Evolutionary conservation across 2,888 invertebrate species (phyloP).

Genomic region (Ichneumoninae sp.): DNA sequence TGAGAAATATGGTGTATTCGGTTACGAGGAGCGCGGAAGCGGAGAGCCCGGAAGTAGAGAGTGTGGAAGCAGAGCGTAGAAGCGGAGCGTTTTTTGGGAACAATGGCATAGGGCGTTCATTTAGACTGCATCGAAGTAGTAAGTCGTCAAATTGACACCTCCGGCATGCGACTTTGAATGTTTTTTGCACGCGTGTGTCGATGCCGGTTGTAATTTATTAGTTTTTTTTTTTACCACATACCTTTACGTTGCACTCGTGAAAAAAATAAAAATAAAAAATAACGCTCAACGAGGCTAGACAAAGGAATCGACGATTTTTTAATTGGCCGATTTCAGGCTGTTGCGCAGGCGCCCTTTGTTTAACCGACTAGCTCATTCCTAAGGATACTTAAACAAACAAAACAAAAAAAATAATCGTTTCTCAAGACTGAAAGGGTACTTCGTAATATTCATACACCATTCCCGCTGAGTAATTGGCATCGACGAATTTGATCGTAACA

Average conservation of each 20-base stretch:
- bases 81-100: neutral
- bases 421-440: conserved; percentile 74
- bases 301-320: neutral
- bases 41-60: neutral
- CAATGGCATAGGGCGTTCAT: neutral
- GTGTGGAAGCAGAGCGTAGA: neutral
- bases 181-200: conserved; percentile 6
- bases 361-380: conserved; percentile 40
- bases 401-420: neutral
- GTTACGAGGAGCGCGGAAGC: neutral
- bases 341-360: conserved; percentile 5
- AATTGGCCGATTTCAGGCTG: neutral
- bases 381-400: conserved; percentile 19
- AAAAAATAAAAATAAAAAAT: neutral
- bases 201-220: conserved; percentile 6
- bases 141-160: neutral
- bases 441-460: conserved; percentile 60
- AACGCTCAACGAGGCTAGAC: neutral
- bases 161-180: neutral
- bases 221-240: neutral
- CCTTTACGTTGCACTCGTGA: conserved; percentile 4
- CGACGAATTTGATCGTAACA: conserved; percentile 42
- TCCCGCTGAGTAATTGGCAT: conserved; percentile 59
- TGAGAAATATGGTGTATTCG: neutral
- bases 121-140: conserved; percentile 1